phyloP scores from a whole-genome alignment of 2,113 vertebrate genomes.

The Sturnus vulgaris region DNA sequence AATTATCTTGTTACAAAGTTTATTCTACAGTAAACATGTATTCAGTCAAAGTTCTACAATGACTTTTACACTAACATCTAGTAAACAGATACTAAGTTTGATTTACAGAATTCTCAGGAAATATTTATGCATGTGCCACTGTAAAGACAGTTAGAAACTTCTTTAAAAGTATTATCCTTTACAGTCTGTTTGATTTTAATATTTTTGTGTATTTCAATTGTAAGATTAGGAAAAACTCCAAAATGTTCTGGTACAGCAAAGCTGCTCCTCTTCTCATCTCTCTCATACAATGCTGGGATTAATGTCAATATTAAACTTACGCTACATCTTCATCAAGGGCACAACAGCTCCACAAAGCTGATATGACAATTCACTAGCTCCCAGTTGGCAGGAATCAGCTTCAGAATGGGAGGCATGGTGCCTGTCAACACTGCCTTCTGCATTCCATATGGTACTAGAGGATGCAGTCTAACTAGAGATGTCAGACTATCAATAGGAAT shows the following conservation, averaged over 20 bases:
- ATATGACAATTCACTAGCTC: conserved; percentile 51
- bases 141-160: not conserved
- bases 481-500: conserved; percentile 49
- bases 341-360: conserved; percentile 58
- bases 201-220: not conserved
- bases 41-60: not conserved
- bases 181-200: not conserved
- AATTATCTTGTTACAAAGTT: not conserved
- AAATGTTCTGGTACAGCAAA: not conserved
- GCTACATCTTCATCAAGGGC: conserved; percentile 36
- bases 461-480: not conserved
- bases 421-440: conserved; percentile 64
- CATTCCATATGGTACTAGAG: conserved; percentile 17
- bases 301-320: conserved; percentile 46
- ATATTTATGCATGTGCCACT: not conserved
- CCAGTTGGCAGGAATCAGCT: conserved; percentile 41
- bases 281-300: not conserved
- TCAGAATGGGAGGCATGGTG: conserved; percentile 30
- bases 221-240: not conserved
- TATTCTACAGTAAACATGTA: not conserved
- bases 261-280: not conserved
- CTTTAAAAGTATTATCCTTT: not conserved
- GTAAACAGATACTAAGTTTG: not conserved
- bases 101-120: not conserved
- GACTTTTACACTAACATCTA: not conserved